Evolutionary conservation across 2,797 vertebrate species (phyloP).

Genomic region (Ciconia nigra): DNA sequence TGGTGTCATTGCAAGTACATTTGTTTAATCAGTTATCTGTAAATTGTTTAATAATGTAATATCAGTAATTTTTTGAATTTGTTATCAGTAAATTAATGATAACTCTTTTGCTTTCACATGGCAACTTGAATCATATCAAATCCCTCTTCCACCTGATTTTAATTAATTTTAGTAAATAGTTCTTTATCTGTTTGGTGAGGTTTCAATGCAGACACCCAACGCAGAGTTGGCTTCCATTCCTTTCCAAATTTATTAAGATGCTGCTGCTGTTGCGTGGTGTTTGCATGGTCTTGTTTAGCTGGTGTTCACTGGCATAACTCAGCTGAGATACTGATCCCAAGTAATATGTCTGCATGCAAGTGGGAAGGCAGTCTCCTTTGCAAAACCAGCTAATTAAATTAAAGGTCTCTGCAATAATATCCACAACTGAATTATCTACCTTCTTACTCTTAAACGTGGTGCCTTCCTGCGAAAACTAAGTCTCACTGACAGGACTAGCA

Average conservation of each 20-base stretch:
- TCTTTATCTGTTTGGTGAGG: not conserved
- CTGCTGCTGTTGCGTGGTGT: not conserved
- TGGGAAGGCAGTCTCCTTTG: not conserved
- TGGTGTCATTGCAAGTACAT: not conserved
- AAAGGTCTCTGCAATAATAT: not conserved
- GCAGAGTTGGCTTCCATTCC: not conserved
- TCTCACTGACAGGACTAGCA: not conserved
- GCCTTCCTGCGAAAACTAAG: not conserved
- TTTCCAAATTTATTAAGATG: not conserved
- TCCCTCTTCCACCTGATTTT: not conserved
- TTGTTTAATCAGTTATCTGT: not conserved
- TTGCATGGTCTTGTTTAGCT: not conserved
- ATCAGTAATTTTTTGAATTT: not conserved
- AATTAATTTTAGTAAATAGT: not conserved
- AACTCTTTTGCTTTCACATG: not conserved
- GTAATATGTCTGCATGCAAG: not conserved
- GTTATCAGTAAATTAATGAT: not conserved
- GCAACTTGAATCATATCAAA: not conserved
- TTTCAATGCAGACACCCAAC: not conserved
- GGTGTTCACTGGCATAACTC: not conserved
- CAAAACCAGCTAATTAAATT: not conserved
- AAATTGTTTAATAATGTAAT: not conserved
- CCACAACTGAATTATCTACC: not conserved
- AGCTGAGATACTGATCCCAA: not conserved
- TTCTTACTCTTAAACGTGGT: not conserved